Evolutionary conservation across 2,888 invertebrate genomes (phyloP).

Genomic region (Globia sparganii): DNA sequence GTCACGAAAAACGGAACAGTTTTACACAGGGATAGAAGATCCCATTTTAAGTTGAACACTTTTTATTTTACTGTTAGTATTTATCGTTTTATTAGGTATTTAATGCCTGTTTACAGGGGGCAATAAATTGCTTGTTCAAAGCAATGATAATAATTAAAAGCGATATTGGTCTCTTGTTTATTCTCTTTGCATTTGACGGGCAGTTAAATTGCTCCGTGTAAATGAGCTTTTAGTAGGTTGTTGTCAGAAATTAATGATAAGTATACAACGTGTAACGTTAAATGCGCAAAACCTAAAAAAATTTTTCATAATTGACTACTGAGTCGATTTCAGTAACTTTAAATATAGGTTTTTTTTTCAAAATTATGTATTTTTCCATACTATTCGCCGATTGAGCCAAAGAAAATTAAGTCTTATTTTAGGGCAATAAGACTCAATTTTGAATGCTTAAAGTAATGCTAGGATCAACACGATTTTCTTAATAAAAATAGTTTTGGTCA

Average conservation of each 20-base stretch:
- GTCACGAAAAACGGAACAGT: conserved; percentile 50
- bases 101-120: background rate
- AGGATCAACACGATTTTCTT: background rate
- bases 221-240: background rate
- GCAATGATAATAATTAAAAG: background rate
- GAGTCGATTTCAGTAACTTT: background rate
- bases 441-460: background rate
- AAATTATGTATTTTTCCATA: background rate
- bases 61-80: conserved; percentile 74
- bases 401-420: background rate
- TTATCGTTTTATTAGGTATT: conserved; percentile 1
- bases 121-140: background rate
- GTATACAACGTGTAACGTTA: too few relatives aligned
- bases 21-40: conserved; percentile 62
- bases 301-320: background rate
- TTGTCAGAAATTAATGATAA: background rate
- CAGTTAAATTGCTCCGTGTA: background rate
- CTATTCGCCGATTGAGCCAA: background rate
- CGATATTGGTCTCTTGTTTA: background rate
- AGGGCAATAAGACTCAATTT: background rate
- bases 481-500: background rate
- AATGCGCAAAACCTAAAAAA: too few relatives aligned
- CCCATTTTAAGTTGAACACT: conserved; percentile 70
- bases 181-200: background rate
- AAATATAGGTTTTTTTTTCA: background rate